Evolutionary conservation across 2,888 invertebrate species (phyloP).

Genomic region (Drosophila testacea): DNA sequence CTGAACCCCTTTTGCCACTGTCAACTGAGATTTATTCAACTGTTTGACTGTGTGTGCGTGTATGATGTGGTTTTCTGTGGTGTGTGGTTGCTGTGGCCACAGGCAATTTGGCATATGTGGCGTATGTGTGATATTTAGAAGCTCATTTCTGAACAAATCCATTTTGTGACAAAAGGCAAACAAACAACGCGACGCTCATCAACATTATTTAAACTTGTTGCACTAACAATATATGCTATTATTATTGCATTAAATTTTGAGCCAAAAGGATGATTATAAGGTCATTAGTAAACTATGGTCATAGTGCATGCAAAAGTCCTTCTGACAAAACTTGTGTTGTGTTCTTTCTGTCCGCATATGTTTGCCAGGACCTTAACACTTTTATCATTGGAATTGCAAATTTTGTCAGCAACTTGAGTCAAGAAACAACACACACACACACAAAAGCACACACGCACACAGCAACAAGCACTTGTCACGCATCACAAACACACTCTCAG

Average conservation of each 20-base stretch:
- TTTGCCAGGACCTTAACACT: conserved; percentile 64
- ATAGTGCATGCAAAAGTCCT: conserved; percentile 24
- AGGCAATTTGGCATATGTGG: conserved; percentile 42
- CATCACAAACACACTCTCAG: conserved; percentile 17
- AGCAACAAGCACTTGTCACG: conserved; percentile 20
- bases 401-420: conserved; percentile 48
- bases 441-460: conserved; percentile 15
- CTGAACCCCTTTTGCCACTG: conserved; percentile 20
- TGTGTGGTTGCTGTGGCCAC: conserved; percentile 37
- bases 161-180: conserved; percentile 23
- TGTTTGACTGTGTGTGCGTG: conserved; percentile 18
- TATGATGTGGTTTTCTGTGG: conserved; percentile 1
- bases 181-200: conserved; percentile 10
- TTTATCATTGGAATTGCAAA: conserved; percentile 75
- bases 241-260: conserved; percentile 33
- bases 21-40: conserved; percentile 48
- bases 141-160: conserved; percentile 17
- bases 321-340: conserved; percentile 3
- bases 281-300: conserved; percentile 31
- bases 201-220: conserved; percentile 54
- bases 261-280: conserved; percentile 36
- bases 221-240: conserved; percentile 41
- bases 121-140: conserved; percentile 45
- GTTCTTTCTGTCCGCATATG: conserved; percentile 25
- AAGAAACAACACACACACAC: conserved; percentile 29